phyloP scores from a whole-genome alignment of 2,888 invertebrate genomes.

The Caenorhabditis sp. region DNA sequence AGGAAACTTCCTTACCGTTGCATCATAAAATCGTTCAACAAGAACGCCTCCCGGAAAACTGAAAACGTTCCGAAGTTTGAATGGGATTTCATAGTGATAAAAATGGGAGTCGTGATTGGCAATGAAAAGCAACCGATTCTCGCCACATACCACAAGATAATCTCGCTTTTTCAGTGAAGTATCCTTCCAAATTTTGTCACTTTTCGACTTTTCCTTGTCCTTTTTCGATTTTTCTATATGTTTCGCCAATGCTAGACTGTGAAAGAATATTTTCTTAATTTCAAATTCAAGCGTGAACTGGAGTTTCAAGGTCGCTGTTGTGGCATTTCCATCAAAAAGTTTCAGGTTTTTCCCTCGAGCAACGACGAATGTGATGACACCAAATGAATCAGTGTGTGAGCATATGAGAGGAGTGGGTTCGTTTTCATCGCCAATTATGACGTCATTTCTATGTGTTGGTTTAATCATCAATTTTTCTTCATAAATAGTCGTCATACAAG shows the following conservation, averaged over 20 bases:
- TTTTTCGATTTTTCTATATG: not conserved
- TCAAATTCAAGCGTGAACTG: not conserved
- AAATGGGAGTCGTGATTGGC: not conserved
- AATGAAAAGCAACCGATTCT: not conserved
- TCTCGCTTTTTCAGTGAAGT: not conserved
- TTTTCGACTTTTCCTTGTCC: not conserved
- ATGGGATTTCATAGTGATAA: conserved; percentile 47
- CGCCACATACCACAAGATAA: not conserved
- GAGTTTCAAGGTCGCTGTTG: not conserved
- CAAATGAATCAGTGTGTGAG: not conserved
- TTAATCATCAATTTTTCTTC: not conserved
- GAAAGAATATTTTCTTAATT: not conserved
- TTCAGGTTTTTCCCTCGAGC: not conserved
- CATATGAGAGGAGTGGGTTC: not conserved
- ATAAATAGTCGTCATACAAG: not conserved
- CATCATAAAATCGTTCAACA: conserved; percentile 32
- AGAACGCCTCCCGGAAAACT: conserved; percentile 15
- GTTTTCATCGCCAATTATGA: not conserved
- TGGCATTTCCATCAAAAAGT: not conserved
- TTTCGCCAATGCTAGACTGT: not conserved
- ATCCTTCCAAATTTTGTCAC: not conserved
- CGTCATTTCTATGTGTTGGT: not conserved
- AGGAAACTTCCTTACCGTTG: not conserved
- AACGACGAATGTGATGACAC: not conserved
- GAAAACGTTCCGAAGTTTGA: conserved; percentile 43